These are phyloP conservation scores for Coenonympha glycerion DNA, from an alignment of 2,888 invertebrate genomes.

Conservation along the genomic window DNA sequence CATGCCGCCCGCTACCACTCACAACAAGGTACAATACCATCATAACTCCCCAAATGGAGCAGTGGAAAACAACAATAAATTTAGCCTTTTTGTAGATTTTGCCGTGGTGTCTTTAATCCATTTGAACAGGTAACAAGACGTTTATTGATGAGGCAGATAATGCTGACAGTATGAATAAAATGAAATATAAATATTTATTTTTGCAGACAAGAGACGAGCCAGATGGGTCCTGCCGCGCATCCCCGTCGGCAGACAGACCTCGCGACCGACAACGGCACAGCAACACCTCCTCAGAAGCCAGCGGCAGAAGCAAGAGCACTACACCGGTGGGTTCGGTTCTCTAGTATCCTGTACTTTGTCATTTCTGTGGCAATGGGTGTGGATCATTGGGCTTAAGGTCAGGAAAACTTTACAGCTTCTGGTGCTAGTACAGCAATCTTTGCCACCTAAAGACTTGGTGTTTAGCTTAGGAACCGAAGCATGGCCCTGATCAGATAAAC, in stretches of 20 bases:
- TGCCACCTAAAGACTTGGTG: too few relatives aligned
- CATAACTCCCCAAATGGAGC: neutral
- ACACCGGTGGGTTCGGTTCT: conserved; percentile 48
- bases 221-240: conserved; percentile 82
- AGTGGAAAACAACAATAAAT: too few relatives aligned
- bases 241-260: conserved; percentile 54
- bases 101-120: too few relatives aligned
- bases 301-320: conserved; percentile 72
- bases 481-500: too few relatives aligned
- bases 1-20: conserved; percentile 65
- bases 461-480: too few relatives aligned
- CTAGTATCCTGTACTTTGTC: neutral
- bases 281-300: conserved; percentile 71
- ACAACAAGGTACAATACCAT: conserved; percentile 45
- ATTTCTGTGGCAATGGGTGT: too few relatives aligned
- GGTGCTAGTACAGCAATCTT: too few relatives aligned
- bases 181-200: neutral
- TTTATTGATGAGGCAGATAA: too few relatives aligned
- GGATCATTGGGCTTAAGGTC: neutral
- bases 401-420: too few relatives aligned
- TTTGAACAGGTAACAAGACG: too few relatives aligned
- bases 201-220: conserved; percentile 80
- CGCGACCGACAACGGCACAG: conserved; percentile 56
- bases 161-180: too few relatives aligned
- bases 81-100: too few relatives aligned